Percentiles rank a stretch among this genome's conserved stretches.
phyloP scores from a whole-genome alignment of 2,888 invertebrate genomes.

The Brassicogethes aeneus region DNA sequence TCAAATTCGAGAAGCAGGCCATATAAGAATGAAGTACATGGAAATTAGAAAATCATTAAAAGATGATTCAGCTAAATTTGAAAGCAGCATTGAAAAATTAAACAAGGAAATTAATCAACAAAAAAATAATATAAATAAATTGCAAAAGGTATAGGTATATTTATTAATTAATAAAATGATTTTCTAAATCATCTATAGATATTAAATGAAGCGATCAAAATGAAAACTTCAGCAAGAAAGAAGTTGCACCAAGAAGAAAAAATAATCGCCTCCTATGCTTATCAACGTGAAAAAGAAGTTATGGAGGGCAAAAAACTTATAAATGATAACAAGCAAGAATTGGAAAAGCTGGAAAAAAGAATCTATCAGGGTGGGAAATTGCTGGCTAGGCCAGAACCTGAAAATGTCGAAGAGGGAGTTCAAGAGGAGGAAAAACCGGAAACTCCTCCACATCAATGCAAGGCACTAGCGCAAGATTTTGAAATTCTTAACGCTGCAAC shows the following conservation, averaged over 20 bases:
- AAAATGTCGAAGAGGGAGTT: slow-evolving; percentile 28
- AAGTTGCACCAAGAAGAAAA: slow-evolving; percentile 62
- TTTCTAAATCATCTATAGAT: slow-evolving; percentile 40
- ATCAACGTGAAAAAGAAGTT: slow-evolving; percentile 54
- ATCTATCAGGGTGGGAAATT: slow-evolving; percentile 56
- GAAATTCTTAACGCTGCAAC: slow-evolving; percentile 69
- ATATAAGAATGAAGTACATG: slow-evolving; percentile 67
- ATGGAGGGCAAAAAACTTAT: slow-evolving; percentile 60
- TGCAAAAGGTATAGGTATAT: slow-evolving; percentile 44
- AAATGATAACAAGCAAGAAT: slow-evolving; percentile 58
- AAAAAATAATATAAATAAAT: slow-evolving; percentile 61
- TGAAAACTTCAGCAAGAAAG: slow-evolving; percentile 60
- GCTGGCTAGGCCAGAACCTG: slow-evolving; percentile 31
- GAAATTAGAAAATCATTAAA: slow-evolving; percentile 60
- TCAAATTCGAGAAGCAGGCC: slow-evolving; percentile 73
- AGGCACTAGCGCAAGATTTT: slow-evolving; percentile 55
- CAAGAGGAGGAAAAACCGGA: slow-evolving; percentile 37
- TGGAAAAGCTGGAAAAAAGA: slow-evolving; percentile 68
- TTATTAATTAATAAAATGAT: background rate
- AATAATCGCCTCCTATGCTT: slow-evolving; percentile 57
- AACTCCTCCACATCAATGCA: slow-evolving; percentile 35
- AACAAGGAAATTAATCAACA: slow-evolving; percentile 61
- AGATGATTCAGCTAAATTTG: slow-evolving; percentile 64
- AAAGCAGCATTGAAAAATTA: slow-evolving; percentile 59
- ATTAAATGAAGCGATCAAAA: slow-evolving; percentile 63